Evolutionary conservation across 2,113 vertebrate species (phyloP), one percentile per base, ranked within the genome.

Genomic region (Micronycteris hirsuta): DNA sequence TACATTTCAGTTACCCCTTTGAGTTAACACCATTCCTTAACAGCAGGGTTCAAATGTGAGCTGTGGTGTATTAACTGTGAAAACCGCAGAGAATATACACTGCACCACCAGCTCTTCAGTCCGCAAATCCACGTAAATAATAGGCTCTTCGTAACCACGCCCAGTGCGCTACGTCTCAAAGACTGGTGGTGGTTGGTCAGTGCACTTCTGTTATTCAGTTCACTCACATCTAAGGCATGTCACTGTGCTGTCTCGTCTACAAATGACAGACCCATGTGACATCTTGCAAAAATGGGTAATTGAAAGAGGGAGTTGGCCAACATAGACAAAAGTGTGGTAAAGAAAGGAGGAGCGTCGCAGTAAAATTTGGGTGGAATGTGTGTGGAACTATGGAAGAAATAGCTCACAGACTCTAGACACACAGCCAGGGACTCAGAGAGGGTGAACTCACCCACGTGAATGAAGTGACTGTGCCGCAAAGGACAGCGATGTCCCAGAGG

Each of bases 131-230:
- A 4, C 8, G 1, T 16, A 56, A 36, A 31, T 73, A 54, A 76
- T 14, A 91, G 38, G 16, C 0, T 5, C 2, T 0, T 45, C 3
- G 7, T 61, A 26, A 24, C 54, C 1, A 4, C 14, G 36, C 56
- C 65, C 4, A 17, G 14, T 8, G 10, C 10, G 3, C 19, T 22
- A 5, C 24, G 14, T 67, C 28, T 84, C 63, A 7, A 43, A 54
- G 5, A 71, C 76, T 54, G 2, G 41, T 0, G 0, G 54, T 15
- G 24, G 52, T 20, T 71, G 22, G 7, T 56, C 17, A 3, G 13
- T 6, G 7, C 16, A 0, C 31, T 33, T 43, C 49, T 24, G 6
- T 81, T 56, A n/a, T 20, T 95, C 33, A 9, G 3, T n/a, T 63
- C 24, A 26, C 20, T 7, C 10, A 17, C 68, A 15, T 45, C 70